Evolutionary conservation across 2,113 vertebrate species (phyloP), one percentile per base, ranked within the genome.

Genomic region (Pseudorectes ferrugineus): DNA sequence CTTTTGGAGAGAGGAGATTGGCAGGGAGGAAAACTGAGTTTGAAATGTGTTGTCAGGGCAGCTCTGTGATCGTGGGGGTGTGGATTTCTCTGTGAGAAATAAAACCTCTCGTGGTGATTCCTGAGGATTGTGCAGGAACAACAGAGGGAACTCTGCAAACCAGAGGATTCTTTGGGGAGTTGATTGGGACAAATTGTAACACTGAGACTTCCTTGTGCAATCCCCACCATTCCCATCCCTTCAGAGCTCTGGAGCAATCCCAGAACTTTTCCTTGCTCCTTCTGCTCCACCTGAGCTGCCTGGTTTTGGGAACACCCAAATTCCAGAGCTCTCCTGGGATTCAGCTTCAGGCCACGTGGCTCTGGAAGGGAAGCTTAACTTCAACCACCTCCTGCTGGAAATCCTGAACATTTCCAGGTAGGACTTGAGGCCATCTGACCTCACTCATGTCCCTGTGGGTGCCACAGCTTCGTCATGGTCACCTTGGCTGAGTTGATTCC

Each of bases 401-500:
- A 51, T 58, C 28, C 68, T 31, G 35, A 35, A 76, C 54, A 31
- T 46, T 58, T 72, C 48, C 49, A 67, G 68, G 48, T 12, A 14
- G 72, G 10, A 7, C 21, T 15, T n/a, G 51, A 35, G 51, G 28
- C 33, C 33, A 1, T 6, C 73, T 55, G 49, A 29, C 40, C 23
- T 70, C 35, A 7, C 8, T 33, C 26, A 0, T 4, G 4, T 9
- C 46, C 9, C 81, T 45, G 57, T 4, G 6, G 42, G 45, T 61
- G 33, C 51, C 9, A 25, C 29, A 61, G n/a, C 54, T 52, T 13
- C 21, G 11, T 38, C 58, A 8, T 2, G 22, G 9, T 3, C 31
- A 23, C 35, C 8, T 18, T 16, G 16, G 26, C 29, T 3, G 0
- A 31, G 45, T 0, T 0, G 4, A 5, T 29, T 28, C 51, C 28